These are phyloP conservation scores for Tineola bisselliella DNA, from an alignment of 2,888 invertebrate genomes.

Conservation along the genomic window DNA sequence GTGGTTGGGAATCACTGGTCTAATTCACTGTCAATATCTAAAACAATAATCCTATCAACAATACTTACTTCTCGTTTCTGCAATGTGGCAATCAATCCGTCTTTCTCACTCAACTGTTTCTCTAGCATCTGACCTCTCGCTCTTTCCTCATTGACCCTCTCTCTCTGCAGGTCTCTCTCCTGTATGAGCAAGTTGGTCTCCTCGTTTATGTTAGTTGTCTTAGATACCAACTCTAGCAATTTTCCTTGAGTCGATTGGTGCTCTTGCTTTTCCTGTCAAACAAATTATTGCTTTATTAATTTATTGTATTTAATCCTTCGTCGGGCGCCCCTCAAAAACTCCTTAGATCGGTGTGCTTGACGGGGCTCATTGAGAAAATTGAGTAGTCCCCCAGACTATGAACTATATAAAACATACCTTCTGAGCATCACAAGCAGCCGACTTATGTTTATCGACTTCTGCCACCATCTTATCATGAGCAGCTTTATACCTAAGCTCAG, in stretches of 20 bases:
- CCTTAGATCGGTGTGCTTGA: no score
- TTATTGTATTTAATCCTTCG: no score
- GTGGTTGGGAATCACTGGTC: no score
- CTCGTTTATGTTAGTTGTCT: slow-evolving; percentile 33
- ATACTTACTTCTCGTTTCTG: slow-evolving; percentile 68
- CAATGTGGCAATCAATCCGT: slow-evolving; percentile 59
- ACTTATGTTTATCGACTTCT: slow-evolving; percentile 60
- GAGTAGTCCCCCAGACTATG: no score
- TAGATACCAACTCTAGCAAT: slow-evolving; percentile 28
- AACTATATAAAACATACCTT: slow-evolving; percentile 40
- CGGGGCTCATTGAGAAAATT: no score
- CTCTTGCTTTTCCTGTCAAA: slow-evolving; percentile 37
- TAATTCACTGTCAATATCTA: no score
- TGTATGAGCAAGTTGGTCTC: slow-evolving; percentile 29
- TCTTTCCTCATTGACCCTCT: slow-evolving; percentile 48
- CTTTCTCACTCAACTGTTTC: slow-evolving; percentile 61
- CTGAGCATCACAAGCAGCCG: slow-evolving; percentile 51
- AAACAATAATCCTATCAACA: no score
- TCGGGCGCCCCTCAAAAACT: no score
- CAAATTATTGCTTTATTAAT: not conserved
- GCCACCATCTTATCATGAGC: slow-evolving; percentile 56
- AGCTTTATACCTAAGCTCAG: slow-evolving; percentile 54
- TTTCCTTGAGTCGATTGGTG: slow-evolving; percentile 36
- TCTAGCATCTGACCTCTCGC: slow-evolving; percentile 52
- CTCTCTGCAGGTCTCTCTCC: slow-evolving; percentile 42